Evolutionary conservation across 2,888 invertebrate species (phyloP).

Genomic region (Drosophila kuntzei): DNA sequence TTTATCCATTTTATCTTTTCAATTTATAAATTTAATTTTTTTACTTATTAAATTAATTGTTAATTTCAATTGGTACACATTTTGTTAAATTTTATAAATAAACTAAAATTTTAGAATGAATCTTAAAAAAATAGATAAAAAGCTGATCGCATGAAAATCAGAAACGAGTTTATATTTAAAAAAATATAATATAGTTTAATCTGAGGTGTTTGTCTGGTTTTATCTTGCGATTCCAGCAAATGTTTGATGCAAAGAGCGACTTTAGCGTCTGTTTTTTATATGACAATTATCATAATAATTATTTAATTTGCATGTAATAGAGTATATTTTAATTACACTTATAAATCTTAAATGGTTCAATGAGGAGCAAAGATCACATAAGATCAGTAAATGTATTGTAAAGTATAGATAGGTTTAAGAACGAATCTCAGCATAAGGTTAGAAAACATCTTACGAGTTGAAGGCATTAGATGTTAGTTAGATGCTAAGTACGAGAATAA

Average conservation of each 20-base stretch:
- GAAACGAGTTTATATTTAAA: not conserved
- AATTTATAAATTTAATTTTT: too few relatives aligned
- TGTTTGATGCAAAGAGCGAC: not conserved
- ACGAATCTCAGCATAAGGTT: not conserved
- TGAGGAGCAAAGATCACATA: slow-evolving; percentile 6
- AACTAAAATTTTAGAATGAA: too few relatives aligned
- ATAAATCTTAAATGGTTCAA: not conserved
- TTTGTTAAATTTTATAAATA: too few relatives aligned
- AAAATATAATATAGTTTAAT: too few relatives aligned
- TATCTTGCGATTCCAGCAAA: too few relatives aligned
- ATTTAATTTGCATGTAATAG: not conserved
- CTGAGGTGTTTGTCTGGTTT: too few relatives aligned
- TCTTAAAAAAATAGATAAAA: not conserved
- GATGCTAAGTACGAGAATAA: slow-evolving; percentile 8
- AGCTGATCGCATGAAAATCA: not conserved
- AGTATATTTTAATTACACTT: not conserved
- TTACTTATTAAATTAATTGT: too few relatives aligned
- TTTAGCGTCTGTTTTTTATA: not conserved
- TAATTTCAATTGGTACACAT: too few relatives aligned
- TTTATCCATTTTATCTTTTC: too few relatives aligned
- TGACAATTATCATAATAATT: not conserved
- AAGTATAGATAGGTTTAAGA: not conserved
- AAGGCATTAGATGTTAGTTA: slow-evolving; percentile 14
- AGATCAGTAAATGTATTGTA: not conserved
- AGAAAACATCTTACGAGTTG: not conserved